Base-by-base conservation (phyloP, 1,140 invertebrate species). In the Penaeus japonicus region DNA sequence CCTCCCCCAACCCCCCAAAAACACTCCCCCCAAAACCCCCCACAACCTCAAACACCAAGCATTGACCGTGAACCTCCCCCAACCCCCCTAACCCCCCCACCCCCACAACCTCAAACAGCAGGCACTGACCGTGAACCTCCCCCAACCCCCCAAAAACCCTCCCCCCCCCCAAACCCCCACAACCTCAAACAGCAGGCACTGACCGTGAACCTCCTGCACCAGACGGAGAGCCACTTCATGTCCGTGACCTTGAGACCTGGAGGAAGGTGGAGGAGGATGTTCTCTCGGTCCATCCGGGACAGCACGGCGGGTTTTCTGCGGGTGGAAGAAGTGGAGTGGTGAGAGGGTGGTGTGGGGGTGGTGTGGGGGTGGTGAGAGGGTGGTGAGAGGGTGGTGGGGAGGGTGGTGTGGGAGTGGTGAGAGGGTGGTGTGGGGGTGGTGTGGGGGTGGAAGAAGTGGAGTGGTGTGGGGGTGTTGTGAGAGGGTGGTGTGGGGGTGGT, bases 171-270 rank as follows among this genome's bases (percentile, higher is more conserved):
- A 20, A 1, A 2, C 20, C 30, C 73, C 73, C 30, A 77, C 12
- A 27, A 32, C n/a, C n/a, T n/a, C n/a, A n/a, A n/a, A n/a, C n/a
- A n/a, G n/a, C n/a, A 39, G 65, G 65, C 96, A 70, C 65, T 70
- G 93, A 98, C 97, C 91, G 96, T 97, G 92, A 97, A 97, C 92
- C 97, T 94, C 90, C 96, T 93, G 93, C 96, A 97, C 97, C 97
- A 98, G 30, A 98, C 96, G 82, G 96, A 96, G 85, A 98, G 94
- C 96, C 96, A 98, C 92, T 95, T 95, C 92, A 98, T 96, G 93
- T 98, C 96, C 91, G 95, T 94, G 92, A 98, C 94, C 92, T 96
- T 95, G 92, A 96, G 95, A 79, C 96, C 96, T 84, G 94, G 94
- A 78, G 97, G 97, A 91, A 98, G 94, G 92, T 95, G 94, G 86